Evolutionary conservation across 2,797 vertebrate genomes (phyloP).

Genomic region (Myotis findleyi): DNA sequence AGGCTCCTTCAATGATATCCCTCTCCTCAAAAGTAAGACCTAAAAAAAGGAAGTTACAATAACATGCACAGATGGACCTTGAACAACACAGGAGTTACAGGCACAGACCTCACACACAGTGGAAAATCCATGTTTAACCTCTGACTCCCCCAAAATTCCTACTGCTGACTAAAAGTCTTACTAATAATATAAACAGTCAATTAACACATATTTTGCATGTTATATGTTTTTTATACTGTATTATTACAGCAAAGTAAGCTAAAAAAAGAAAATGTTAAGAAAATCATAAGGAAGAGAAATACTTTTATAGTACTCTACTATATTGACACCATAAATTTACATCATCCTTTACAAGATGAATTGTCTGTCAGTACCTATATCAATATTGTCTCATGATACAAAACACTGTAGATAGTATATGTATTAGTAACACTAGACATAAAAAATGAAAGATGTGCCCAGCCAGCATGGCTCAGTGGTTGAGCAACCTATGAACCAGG

Average conservation of each 20-base stretch:
- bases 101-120: background rate
- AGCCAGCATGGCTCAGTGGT: too few species aligned
- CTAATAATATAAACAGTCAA: background rate
- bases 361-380: background rate
- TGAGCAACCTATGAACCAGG: too few species aligned
- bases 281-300: background rate
- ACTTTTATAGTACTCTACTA: background rate
- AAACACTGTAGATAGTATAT: background rate
- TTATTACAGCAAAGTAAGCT: background rate
- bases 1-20: slow-evolving; percentile 95
- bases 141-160: background rate
- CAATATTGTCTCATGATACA: background rate
- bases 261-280: background rate
- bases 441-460: background rate
- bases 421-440: background rate
- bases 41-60: slow-evolving; percentile 75
- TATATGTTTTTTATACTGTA: background rate
- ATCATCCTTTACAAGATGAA: background rate
- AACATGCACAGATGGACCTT: background rate
- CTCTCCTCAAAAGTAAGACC: slow-evolving; percentile 98
- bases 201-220: background rate
- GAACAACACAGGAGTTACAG: background rate
- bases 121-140: background rate
- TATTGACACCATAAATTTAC: background rate
- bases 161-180: background rate